phyloP scores from a whole-genome alignment of 2,888 invertebrate genomes.

The Aporophyla nigra region DNA sequence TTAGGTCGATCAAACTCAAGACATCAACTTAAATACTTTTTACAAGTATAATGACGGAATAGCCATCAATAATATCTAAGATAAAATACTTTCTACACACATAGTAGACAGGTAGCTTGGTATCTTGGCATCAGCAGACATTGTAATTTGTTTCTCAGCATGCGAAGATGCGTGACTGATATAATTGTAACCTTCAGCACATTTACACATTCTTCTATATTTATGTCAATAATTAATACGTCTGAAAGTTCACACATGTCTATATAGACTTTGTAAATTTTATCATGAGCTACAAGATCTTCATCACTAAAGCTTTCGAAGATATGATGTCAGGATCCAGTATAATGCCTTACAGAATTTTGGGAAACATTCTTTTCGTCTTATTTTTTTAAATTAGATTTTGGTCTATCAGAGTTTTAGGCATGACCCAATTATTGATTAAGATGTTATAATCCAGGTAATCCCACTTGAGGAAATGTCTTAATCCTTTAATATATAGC shows the following conservation, averaged over 20 bases:
- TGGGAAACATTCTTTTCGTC: too few species aligned
- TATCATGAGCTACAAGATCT: not conserved
- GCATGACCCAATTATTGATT: not conserved
- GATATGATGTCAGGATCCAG: not conserved
- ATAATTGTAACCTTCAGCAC: conserved; percentile 38
- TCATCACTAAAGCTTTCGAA: not conserved
- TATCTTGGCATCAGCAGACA: conserved; percentile 56
- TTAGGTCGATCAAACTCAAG: conserved; percentile 7
- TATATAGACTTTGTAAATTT: not conserved
- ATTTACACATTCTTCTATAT: conserved; percentile 29
- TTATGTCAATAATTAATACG: conserved; percentile 18
- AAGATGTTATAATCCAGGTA: not conserved
- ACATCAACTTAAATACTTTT: conserved; percentile 25
- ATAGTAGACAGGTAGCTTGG: conserved; percentile 44
- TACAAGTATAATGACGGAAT: conserved; percentile 4
- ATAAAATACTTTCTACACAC: conserved; percentile 55
- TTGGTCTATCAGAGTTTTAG: not conserved
- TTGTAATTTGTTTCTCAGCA: conserved; percentile 59
- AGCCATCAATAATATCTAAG: conserved; percentile 57
- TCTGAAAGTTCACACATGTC: conserved; percentile 21
- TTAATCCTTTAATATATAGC: not conserved
- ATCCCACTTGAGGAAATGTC: not conserved
- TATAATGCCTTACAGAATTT: too few species aligned
- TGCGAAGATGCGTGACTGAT: conserved; percentile 55
- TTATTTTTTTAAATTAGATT: too few species aligned